Conservation (phyloP, 2,113 vertebrate genomes). For the Chionomys nivalis region DNA sequence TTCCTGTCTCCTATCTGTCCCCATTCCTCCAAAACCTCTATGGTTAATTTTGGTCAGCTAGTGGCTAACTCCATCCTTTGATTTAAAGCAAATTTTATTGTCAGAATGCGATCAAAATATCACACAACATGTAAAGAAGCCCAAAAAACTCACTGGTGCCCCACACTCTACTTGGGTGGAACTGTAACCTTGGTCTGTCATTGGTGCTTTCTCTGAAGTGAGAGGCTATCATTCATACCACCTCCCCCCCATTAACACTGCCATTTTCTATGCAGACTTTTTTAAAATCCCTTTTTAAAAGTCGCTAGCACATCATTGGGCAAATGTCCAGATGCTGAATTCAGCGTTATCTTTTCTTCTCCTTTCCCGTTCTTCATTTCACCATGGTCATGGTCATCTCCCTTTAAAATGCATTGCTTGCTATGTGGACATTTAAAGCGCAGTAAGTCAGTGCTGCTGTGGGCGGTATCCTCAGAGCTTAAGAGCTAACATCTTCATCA, state of each 20-base stretch:
- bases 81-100: too few species aligned
- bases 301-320: conserved; percentile 62
- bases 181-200: background rate
- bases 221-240: rapidly evolving
- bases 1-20: too few species aligned
- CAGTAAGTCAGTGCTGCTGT: background rate
- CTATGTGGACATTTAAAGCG: conserved; percentile 69
- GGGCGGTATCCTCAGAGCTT: background rate
- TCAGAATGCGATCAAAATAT: too few species aligned
- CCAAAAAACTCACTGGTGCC: too few species aligned
- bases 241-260: too few species aligned
- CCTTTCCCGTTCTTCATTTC: background rate
- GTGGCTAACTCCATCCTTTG: too few species aligned
- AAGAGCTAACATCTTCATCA: background rate
- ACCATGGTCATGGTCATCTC: background rate
- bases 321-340: conserved; percentile 66
- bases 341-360: background rate
- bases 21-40: too few species aligned
- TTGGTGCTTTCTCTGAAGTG: background rate
- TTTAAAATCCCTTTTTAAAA: conserved; percentile 78
- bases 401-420: background rate
- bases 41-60: too few species aligned
- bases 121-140: too few species aligned
- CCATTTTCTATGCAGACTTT: background rate
- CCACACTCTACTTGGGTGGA: background rate